Base-by-base conservation (phyloP, 2,113 vertebrate genomes). In the Neomonachus schauinslandi region DNA sequence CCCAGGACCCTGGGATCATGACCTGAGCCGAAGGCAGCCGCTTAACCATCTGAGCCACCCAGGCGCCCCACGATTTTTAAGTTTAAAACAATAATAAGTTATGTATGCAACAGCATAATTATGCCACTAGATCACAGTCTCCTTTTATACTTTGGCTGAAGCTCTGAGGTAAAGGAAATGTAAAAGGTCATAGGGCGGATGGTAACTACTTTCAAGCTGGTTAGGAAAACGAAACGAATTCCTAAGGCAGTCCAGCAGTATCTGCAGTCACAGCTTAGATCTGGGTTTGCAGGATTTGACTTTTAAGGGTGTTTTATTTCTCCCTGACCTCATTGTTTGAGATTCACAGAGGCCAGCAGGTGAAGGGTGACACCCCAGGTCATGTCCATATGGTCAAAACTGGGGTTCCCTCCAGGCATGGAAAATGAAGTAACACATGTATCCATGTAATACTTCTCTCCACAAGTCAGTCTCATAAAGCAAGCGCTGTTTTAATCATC, bases 401-500 rank as follows among this genome's bases (percentile, higher is more conserved):
- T 90, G 4, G 19, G 1, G 2, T 83, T 92, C 53, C 33, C 57
- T 46, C 33, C 7, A 91, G 42, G 31, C 15, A 55, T 15, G 10
- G 21, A 53, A 82, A 81, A 87, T 33, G 21, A 15, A 90, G 4
- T 61, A 59, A 55, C 77, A 92, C 21, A 15, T 55, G 10, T 14
- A 42, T 71, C 13, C 8, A 4, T 83, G 36, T 26, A 74, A 86
- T 82, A 71, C 3, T 82, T 55, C 86, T 28, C 11, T 5, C 7
- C 16, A 71, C n/a, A 96, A 88, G 8, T 93, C 71, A 82, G 59
- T 92, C 89, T 81, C 92, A 14, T 95, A 89, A 95, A 88, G n/a
- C 15, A 93, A 87, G 59, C 2, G 19, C 4, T 67, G 33, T 49
- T 96, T 92, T 72, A 55, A 67, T 63, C n/a, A 93, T 33, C 86